Evolutionary conservation across 2,797 vertebrate genomes (phyloP).

Genomic region (Fundulus diaphanus): DNA sequence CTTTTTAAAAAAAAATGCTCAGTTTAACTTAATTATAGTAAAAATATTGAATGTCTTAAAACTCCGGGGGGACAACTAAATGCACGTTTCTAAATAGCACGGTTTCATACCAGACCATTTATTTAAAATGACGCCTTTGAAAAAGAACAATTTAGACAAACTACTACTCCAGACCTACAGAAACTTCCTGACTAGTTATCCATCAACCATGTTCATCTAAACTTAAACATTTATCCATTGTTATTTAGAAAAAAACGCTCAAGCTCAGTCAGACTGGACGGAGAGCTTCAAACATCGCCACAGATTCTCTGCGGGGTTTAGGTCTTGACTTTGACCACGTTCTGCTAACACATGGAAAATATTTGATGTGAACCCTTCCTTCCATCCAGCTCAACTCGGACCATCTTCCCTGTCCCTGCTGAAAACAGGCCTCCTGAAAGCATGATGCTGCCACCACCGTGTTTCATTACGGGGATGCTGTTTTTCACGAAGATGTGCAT

Average conservation of each 20-base stretch:
- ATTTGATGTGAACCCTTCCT: neutral
- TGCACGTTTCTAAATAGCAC: neutral
- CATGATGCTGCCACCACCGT: neutral
- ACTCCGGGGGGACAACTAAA: neutral
- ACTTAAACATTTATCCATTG: neutral
- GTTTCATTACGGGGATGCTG: neutral
- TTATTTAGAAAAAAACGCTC: neutral
- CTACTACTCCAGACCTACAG: too few relatives aligned
- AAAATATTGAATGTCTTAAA: neutral
- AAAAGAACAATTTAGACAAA: too few relatives aligned
- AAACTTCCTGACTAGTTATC: too few relatives aligned
- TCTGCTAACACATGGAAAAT: neutral
- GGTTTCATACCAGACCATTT: neutral
- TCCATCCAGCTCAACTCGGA: neutral
- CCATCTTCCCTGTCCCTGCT: neutral
- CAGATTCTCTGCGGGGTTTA: neutral
- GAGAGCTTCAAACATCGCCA: neutral
- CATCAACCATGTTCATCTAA: neutral
- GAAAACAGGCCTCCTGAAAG: neutral
- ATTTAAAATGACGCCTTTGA: neutral
- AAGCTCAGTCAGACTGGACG: too few relatives aligned
- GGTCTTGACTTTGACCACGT: neutral
- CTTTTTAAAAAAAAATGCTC: neutral
- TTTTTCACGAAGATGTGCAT: too few relatives aligned
- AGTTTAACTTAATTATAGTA: conserved; percentile 2